Evolutionary conservation across 2,888 invertebrate species (phyloP).

Genomic region (Myopa tessellatipennis): DNA sequence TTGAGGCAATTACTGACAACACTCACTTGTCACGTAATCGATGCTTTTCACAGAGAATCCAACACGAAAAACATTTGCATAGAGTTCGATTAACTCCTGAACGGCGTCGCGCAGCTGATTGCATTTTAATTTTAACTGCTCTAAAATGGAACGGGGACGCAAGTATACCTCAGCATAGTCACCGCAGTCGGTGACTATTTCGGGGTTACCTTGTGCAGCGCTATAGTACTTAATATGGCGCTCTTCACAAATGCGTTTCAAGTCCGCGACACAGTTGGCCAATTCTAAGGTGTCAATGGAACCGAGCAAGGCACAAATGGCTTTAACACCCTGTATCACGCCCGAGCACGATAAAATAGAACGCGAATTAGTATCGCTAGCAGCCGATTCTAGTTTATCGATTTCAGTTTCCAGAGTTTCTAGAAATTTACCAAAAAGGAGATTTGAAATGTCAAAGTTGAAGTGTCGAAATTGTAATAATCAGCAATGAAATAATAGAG

Average conservation of each 20-base stretch:
- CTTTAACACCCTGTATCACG: constrained; percentile 91
- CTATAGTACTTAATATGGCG: constrained; percentile 59
- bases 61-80: constrained; percentile 85
- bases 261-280: constrained; percentile 77
- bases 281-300: constrained; percentile 90
- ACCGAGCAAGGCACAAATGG: constrained; percentile 88
- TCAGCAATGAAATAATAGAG: neutral
- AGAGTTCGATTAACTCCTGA: constrained; percentile 85
- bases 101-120: constrained; percentile 83
- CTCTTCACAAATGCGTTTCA: constrained; percentile 63
- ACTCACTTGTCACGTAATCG: constrained; percentile 71
- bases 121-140: constrained; percentile 76
- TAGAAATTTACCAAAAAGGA: constrained; percentile 59
- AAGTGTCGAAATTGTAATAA: constrained; percentile 3
- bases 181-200: constrained; percentile 76
- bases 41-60: constrained; percentile 80
- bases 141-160: constrained; percentile 72
- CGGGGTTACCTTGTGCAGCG: constrained; percentile 68
- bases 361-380: constrained; percentile 71
- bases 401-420: constrained; percentile 87
- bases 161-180: constrained; percentile 78
- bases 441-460: neutral
- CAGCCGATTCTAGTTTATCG: constrained; percentile 78
- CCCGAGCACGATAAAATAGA: constrained; percentile 75
- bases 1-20: neutral